These are phyloP conservation scores for Chiridota heheva DNA, from an alignment of 35 echinoderm and acorn worm species.

Conservation along the genomic window DNA sequence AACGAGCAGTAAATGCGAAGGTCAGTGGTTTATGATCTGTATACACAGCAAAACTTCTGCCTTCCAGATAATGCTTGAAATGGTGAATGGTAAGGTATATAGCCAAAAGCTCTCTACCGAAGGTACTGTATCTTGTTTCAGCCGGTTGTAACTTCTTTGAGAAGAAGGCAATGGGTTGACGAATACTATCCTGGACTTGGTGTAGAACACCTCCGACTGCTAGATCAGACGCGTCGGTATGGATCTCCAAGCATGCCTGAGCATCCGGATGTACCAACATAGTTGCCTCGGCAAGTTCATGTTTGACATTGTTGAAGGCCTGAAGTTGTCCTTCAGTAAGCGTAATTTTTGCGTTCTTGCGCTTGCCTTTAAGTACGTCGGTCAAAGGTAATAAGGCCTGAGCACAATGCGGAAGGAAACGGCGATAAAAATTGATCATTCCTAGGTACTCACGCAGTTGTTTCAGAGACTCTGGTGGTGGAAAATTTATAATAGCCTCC, in stretches of 20 bases:
- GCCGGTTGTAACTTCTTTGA: slow-evolving; percentile 40
- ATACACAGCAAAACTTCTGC: slow-evolving; percentile 36
- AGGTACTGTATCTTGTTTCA: slow-evolving; percentile 57
- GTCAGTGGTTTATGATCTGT: slow-evolving; percentile 52
- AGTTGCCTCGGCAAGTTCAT: slow-evolving; percentile 25
- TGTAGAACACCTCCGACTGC: slow-evolving; percentile 54
- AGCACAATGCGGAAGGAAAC: slow-evolving; percentile 55
- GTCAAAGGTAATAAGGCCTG: slow-evolving; percentile 46
- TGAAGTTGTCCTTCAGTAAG: neutral
- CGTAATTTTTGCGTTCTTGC: neutral
- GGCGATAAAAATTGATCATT: slow-evolving; percentile 63
- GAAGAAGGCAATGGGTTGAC: slow-evolving; percentile 62
- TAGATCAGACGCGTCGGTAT: slow-evolving; percentile 57
- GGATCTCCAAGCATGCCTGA: slow-evolving; percentile 8
- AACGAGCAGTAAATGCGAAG: slow-evolving; percentile 4
- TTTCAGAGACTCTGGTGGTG: neutral
- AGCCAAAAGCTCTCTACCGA: slow-evolving; percentile 50
- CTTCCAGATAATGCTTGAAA: slow-evolving; percentile 44
- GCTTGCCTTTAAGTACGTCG: slow-evolving; percentile 31
- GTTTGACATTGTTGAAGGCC: slow-evolving; percentile 31
- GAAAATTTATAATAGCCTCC: slow-evolving; percentile 25
- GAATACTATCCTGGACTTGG: neutral
- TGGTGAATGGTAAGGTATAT: slow-evolving; percentile 53
- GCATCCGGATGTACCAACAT: slow-evolving; percentile 18
- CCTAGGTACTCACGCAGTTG: slow-evolving; percentile 46